phyloP scores from a whole-genome alignment of 2,113 vertebrate genomes.

The Caretta caretta region DNA sequence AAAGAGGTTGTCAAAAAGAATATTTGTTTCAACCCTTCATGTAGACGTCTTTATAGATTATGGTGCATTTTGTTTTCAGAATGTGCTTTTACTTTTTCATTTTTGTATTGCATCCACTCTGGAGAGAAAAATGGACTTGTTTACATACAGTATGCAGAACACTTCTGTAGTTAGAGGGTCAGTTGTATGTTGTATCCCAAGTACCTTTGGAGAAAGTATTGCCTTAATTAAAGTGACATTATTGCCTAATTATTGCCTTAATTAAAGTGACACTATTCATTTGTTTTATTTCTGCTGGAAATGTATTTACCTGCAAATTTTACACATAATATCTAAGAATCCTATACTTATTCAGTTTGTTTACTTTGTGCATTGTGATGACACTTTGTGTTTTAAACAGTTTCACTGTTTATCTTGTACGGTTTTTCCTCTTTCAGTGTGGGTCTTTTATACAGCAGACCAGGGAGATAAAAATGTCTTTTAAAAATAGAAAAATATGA shows the following conservation, averaged over 20 bases:
- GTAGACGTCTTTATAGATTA: not conserved
- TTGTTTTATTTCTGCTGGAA: not conserved
- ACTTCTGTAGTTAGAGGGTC: not conserved
- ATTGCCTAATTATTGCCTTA: not conserved
- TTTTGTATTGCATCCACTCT: not conserved
- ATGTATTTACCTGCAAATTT: not conserved
- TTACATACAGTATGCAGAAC: not conserved
- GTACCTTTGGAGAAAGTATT: rapidly evolving
- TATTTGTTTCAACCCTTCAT: not conserved
- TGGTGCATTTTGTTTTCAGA: rapidly evolving
- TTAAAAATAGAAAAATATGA: not conserved
- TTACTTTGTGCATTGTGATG: not conserved
- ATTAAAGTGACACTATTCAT: not conserved
- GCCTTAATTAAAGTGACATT: not conserved
- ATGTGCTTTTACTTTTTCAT: rapidly evolving
- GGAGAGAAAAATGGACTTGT: not conserved
- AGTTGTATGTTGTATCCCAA: not conserved
- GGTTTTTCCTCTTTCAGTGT: not conserved
- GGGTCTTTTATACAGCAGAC: not conserved
- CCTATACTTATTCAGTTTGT: not conserved
- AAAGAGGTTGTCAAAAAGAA: not conserved
- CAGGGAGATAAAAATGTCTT: not conserved
- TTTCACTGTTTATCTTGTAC: not conserved
- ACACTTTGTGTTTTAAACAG: not conserved
- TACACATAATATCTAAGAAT: not conserved